A percentile compares a stretch with the other conserved stretches of the same genome.
Conservation (phyloP, 2,113 vertebrate species). For the Hippocampus zosterae region DNA sequence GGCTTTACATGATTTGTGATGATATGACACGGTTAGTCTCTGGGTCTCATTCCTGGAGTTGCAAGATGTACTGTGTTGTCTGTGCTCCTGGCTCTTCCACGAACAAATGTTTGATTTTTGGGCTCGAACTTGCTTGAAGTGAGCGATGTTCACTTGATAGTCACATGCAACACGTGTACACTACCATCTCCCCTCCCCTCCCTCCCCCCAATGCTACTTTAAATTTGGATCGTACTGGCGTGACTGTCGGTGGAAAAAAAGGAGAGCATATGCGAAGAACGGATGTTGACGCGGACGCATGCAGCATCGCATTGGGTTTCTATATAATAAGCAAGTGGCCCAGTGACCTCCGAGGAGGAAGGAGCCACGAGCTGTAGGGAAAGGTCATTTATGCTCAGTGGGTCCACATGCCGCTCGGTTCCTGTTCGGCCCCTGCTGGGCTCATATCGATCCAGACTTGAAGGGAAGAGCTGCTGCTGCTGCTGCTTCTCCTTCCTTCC, state of each 20-base stretch:
- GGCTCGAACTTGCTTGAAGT: neutral
- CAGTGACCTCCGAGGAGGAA: constrained; percentile 73
- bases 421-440: constrained; percentile 80
- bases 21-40: too few relatives aligned
- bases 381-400: constrained; percentile 84
- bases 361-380: constrained; percentile 42
- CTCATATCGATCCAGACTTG: constrained; percentile 82
- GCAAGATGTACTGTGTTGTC: neutral
- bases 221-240: neutral
- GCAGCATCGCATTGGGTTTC: neutral
- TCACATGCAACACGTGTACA: neutral
- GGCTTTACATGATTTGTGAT: too few relatives aligned
- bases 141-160: neutral
- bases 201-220: neutral
- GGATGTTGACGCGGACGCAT: neutral
- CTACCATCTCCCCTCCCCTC: too few relatives aligned
- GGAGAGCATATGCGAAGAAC: neutral
- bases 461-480: constrained; percentile 50
- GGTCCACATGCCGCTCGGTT: constrained; percentile 71
- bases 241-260: neutral
- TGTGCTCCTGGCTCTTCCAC: neutral
- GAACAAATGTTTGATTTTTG: neutral
- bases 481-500: constrained; percentile 1
- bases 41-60: too few relatives aligned
- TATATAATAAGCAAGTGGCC: constrained; percentile 29